Percentiles rank a stretch among this genome's conserved stretches.
Conservation (phyloP, 2,113 vertebrate genomes). For the Brachirus orientalis region DNA sequence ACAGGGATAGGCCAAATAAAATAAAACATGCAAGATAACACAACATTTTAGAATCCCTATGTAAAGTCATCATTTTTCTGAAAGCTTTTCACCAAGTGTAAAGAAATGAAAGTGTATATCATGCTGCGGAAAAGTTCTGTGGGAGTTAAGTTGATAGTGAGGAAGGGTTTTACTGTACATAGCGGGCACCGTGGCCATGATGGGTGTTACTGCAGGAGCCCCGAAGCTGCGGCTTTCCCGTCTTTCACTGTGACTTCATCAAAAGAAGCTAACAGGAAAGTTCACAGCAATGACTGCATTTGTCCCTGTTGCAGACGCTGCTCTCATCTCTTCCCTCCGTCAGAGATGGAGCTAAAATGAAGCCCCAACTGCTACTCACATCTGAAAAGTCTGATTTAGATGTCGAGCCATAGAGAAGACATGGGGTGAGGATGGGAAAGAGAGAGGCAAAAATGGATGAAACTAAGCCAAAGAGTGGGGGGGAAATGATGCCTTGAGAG, state of each 20-base stretch:
- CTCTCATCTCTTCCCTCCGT: slow-evolving; percentile 41
- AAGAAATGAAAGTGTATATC: slow-evolving; percentile 17
- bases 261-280: slow-evolving; percentile 39
- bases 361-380: slow-evolving; percentile 8
- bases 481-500: slow-evolving; percentile 39
- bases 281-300: slow-evolving; percentile 45
- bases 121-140: not conserved
- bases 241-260: slow-evolving; percentile 32
- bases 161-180: slow-evolving; percentile 4
- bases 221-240: slow-evolving; percentile 12
- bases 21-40: not conserved
- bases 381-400: slow-evolving; percentile 34
- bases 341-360: slow-evolving; percentile 18
- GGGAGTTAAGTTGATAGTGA: not conserved
- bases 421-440: not conserved
- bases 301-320: slow-evolving; percentile 18
- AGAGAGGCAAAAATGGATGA: slow-evolving; percentile 10
- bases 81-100: not conserved
- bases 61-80: not conserved
- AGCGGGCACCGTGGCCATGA: slow-evolving; percentile 13
- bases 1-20: not conserved
- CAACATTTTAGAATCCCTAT: slow-evolving; percentile 2
- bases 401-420: slow-evolving; percentile 25
- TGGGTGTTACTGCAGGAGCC: slow-evolving; percentile 28
- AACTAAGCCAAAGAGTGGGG: slow-evolving; percentile 8